Conservation (phyloP, 1,140 invertebrate species). For the Panagrolaimus sp. region DNA sequence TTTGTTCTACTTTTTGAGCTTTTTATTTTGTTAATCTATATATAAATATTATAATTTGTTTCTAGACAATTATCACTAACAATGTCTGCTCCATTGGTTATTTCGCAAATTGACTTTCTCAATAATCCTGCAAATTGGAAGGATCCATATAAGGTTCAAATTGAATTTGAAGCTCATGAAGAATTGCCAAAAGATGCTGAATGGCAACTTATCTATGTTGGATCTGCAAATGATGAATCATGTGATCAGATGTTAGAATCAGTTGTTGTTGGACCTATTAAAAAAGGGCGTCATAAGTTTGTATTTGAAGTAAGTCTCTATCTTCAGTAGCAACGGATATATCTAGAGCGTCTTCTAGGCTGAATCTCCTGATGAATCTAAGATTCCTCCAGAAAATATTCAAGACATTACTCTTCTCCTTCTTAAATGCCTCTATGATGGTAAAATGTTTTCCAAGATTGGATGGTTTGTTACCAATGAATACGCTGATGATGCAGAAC, state of each 20-base stretch:
- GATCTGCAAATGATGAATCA: slow-evolving; percentile 90
- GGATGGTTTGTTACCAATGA: slow-evolving; percentile 98
- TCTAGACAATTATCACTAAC: no score
- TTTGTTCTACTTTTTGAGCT: no score
- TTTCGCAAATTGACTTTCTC: neutral
- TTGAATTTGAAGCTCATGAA: slow-evolving; percentile 1
- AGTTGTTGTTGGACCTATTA: slow-evolving; percentile 89
- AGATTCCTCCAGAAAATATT: slow-evolving; percentile 88
- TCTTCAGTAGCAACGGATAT: no score
- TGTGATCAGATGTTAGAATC: slow-evolving; percentile 81
- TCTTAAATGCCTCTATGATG: slow-evolving; percentile 82
- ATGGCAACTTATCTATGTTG: slow-evolving; percentile 99
- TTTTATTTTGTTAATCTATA: no score
- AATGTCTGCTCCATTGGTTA: slow-evolving; percentile 11
- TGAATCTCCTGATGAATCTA: slow-evolving; percentile 80
- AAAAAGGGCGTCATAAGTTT: slow-evolving; percentile 91
- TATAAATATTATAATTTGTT: no score
- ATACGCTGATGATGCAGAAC: slow-evolving; percentile 76
- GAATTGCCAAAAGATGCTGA: slow-evolving; percentile 71
- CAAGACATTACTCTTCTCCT: slow-evolving; percentile 86
- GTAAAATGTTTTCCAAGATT: slow-evolving; percentile 89
- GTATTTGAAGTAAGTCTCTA: slow-evolving; percentile 72
- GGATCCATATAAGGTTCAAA: slow-evolving; percentile 1
- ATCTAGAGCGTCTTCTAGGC: no score
- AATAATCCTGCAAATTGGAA: slow-evolving; percentile 11